A percentile compares a stretch with the other conserved stretches of the same genome.
Evolutionary conservation across 1,140 invertebrate genomes (phyloP).

Genomic region (Pachypeltis micranthus): DNA sequence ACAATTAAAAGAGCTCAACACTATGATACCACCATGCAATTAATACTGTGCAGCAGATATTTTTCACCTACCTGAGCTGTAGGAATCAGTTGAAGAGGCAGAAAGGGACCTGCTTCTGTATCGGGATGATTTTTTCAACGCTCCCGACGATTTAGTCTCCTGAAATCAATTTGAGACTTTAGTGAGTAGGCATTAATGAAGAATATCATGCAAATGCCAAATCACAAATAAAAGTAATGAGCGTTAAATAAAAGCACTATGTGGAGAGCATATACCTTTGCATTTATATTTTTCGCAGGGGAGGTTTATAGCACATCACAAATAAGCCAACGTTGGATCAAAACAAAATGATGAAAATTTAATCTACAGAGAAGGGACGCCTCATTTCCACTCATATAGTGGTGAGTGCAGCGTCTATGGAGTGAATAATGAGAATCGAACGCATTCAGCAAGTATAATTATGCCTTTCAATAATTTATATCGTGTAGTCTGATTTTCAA

Average conservation of each 20-base stretch:
- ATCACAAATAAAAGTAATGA: neutral
- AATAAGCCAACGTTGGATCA: neutral
- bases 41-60: too few species aligned
- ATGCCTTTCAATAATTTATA: too few species aligned
- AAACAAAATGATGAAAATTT: neutral
- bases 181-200: neutral
- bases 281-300: too few species aligned
- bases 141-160: constrained; percentile 52
- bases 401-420: too few species aligned
- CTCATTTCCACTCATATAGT: neutral
- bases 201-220: neutral
- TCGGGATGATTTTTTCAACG: constrained; percentile 69
- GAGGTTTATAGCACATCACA: neutral
- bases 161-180: constrained; percentile 17
- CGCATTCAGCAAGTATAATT: too few species aligned
- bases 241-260: too few species aligned
- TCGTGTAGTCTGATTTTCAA: too few species aligned
- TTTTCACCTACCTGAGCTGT: constrained; percentile 55
- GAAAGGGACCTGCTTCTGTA: constrained; percentile 79
- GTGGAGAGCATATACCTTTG: too few species aligned
- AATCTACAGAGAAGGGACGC: neutral
- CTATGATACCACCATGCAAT: too few species aligned
- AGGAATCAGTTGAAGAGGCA: constrained; percentile 86
- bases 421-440: too few species aligned
- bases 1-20: too few species aligned